Evolutionary conservation across 2,888 invertebrate species (phyloP), one percentile per base, ranked within the genome.

Genomic region (Miltochrista miniata): DNA sequence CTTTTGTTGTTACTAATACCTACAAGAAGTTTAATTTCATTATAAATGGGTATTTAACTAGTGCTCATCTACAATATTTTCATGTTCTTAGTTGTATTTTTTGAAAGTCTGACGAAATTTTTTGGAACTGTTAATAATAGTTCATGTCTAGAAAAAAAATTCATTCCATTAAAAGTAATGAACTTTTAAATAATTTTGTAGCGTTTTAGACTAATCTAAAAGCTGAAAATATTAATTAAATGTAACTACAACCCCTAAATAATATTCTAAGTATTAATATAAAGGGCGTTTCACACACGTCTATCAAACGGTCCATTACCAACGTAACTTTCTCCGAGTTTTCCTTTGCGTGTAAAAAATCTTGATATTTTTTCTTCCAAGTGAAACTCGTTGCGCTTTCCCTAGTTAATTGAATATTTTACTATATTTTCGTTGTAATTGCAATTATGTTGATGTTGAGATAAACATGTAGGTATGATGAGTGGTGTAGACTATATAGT

Each of bases 311-410:
- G 44, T 58, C 55, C 29, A 51, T 50, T 52, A 52, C 58, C 54
- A 60, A 55, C 61, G 61, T 70, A 66, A 85, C 85, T 85, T 85
- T 85, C 85, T 81, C 83, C 73, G 56, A 70, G 76, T 77, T 85
- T 87, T 85, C 81, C 83, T 85, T 84, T 80, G 90, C 88, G 90
- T 89, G 90, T 87, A 85, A 89, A 87, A 90, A 87, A 89, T 89
- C 89, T 89, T 87, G 88, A 89, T 85, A 79, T 74, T 74, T 74
- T 81, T 85, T 85, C 85, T 81, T 83, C 81, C 76, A 77, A 83
- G 86, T 84, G 86, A 85, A 85, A 85, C 81, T 79, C 76, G 76
- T 73, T 72, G 75, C 83, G 88, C 88, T 90, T 89, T 90, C 89
- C 83, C 85, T 83, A 72, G 80, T 79, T 87, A 85, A 85, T 83